Conservation (phyloP, 1,140 invertebrate genomes). For the Radopholus similis region DNA sequence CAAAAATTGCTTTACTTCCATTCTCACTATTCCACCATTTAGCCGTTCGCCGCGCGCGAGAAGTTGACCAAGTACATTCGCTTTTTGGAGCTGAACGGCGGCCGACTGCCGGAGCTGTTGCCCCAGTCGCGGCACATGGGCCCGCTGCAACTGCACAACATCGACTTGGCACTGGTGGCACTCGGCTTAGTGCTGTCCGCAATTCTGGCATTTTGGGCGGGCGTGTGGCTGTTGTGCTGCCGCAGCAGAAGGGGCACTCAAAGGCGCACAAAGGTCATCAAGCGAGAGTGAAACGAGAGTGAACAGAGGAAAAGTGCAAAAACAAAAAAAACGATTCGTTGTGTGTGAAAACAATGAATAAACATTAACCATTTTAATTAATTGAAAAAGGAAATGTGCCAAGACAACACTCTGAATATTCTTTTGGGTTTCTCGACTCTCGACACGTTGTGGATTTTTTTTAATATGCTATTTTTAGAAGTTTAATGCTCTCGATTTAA, state of each 20-base stretch:
- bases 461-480: no score
- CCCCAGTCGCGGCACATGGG: conserved; percentile 11
- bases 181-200: not conserved
- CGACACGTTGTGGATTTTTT: no score
- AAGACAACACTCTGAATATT: no score
- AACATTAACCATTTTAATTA: no score
- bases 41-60: conserved; percentile 26
- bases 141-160: conserved; percentile 12
- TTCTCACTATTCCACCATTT: no score
- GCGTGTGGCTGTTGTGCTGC: not conserved
- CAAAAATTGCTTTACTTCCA: no score
- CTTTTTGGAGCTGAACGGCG: conserved; percentile 23
- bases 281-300: not conserved
- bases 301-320: not conserved
- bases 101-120: conserved; percentile 21
- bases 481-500: no score
- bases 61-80: conserved; percentile 22
- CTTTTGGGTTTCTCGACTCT: no score
- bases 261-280: not conserved
- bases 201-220: not conserved
- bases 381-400: no score
- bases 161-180: conserved; percentile 4
- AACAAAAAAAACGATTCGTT: not conserved
- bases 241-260: not conserved
- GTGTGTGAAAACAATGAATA: not conserved